phyloP scores from a whole-genome alignment of 2,888 invertebrate species.

The Ecdyonurus torrentis region DNA sequence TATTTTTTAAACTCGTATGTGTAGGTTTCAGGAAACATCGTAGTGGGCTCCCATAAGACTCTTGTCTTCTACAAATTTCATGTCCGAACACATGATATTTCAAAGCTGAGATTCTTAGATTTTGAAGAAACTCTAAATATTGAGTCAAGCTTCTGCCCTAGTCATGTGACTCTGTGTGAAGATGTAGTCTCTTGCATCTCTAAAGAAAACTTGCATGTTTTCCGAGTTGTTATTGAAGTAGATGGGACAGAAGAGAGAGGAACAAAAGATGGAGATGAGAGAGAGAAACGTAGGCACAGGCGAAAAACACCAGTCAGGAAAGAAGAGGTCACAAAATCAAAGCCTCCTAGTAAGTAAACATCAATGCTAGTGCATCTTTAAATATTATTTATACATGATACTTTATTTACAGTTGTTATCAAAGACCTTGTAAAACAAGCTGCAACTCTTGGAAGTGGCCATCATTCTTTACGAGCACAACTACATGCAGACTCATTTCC shows the following conservation, averaged over 20 bases:
- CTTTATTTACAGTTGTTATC: neutral
- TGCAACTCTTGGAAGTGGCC: conserved; percentile 18
- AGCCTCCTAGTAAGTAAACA: neutral
- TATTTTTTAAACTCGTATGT: conserved; percentile 23
- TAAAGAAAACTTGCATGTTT: conserved; percentile 41
- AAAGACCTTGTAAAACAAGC: neutral
- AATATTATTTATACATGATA: neutral
- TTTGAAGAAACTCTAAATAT: conserved; percentile 50
- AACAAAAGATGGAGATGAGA: neutral
- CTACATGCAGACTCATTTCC: conserved; percentile 20
- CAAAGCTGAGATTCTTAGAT: conserved; percentile 48
- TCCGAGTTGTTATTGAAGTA: conserved; percentile 26
- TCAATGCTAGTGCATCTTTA: neutral
- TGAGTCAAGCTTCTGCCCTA: conserved; percentile 42
- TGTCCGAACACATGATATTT: conserved; percentile 46
- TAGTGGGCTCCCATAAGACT: conserved; percentile 28
- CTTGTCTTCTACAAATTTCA: conserved; percentile 41
- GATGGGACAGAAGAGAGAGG: neutral
- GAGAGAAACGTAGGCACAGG: neutral
- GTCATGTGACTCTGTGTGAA: conserved; percentile 42
- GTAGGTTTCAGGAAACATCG: conserved; percentile 28
- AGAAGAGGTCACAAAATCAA: neutral
- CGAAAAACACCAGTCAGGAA: neutral
- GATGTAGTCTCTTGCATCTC: conserved; percentile 49
- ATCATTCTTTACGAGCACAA: conserved; percentile 17